Conservation (phyloP, 1,140 invertebrate species). For the Atta colombica region DNA sequence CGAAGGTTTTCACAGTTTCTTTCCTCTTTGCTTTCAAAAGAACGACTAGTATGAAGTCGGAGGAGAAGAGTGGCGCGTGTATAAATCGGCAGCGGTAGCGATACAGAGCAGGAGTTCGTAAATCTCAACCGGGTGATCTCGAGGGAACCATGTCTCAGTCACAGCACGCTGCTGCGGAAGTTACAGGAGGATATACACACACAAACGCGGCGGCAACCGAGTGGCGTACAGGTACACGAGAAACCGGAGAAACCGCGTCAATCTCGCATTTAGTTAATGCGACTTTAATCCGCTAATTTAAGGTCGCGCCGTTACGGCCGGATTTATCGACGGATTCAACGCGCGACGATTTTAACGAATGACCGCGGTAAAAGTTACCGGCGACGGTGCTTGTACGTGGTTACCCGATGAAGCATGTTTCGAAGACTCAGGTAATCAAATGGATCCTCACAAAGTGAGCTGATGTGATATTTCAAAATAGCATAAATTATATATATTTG, state of each 20-base stretch:
- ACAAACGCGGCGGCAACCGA: slow-evolving; percentile 6
- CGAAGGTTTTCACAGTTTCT: slow-evolving; percentile 50
- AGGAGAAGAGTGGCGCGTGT: neutral
- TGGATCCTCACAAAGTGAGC: neutral
- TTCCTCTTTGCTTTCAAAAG: neutral
- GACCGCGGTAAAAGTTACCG: slow-evolving; percentile 50
- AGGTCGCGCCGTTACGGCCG: slow-evolving; percentile 59
- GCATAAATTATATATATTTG: neutral
- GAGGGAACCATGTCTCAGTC: slow-evolving; percentile 84
- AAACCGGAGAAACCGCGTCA: slow-evolving; percentile 39
- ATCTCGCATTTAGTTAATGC: slow-evolving; percentile 78
- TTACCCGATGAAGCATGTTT: slow-evolving; percentile 12
- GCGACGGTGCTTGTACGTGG: slow-evolving; percentile 23
- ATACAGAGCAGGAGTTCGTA: slow-evolving; percentile 78
- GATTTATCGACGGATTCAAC: slow-evolving; percentile 48
- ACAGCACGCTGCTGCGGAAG: slow-evolving; percentile 79
- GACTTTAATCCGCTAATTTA: slow-evolving; percentile 81
- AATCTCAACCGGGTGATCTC: slow-evolving; percentile 82
- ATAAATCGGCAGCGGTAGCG: slow-evolving; percentile 53
- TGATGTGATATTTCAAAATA: neutral
- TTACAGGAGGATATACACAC: slow-evolving; percentile 73
- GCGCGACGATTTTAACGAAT: slow-evolving; percentile 49
- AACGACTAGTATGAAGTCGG: slow-evolving; percentile 15
- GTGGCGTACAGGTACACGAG: slow-evolving; percentile 33
- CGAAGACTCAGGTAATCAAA: neutral